Evolutionary conservation across 2,888 invertebrate species (phyloP).

Genomic region (Subacronicta megacephala): DNA sequence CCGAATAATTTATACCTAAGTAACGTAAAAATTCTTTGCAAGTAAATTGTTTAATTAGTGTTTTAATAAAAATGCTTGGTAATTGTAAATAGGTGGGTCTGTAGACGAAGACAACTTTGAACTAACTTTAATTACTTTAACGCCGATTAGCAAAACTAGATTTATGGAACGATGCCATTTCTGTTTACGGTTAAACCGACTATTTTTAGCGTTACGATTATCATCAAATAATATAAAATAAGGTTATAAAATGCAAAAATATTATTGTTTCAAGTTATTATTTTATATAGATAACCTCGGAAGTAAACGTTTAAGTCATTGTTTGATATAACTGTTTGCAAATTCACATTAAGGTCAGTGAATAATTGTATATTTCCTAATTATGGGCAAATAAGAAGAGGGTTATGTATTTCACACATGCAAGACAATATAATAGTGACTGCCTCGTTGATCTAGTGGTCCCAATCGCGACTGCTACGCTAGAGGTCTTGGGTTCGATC

Average conservation of each 20-base stretch:
- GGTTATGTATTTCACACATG: background rate
- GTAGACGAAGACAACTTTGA: too few relatives aligned
- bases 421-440: too few relatives aligned
- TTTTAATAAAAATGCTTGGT: too few relatives aligned
- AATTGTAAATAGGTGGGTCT: too few relatives aligned
- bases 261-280: slow-evolving; percentile 25
- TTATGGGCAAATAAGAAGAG: background rate
- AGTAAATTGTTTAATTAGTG: too few relatives aligned
- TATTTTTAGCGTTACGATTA: background rate
- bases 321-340: slow-evolving; percentile 29
- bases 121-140: too few relatives aligned
- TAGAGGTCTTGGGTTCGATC: too few relatives aligned
- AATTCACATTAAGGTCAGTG: slow-evolving; percentile 22
- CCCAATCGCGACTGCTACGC: too few relatives aligned
- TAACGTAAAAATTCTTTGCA: too few relatives aligned
- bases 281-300: slow-evolving; percentile 38
- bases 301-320: slow-evolving; percentile 31
- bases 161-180: background rate
- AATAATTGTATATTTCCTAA: slow-evolving; percentile 1
- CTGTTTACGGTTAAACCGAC: background rate
- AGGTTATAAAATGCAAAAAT: slow-evolving; percentile 21
- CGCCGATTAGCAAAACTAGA: too few relatives aligned
- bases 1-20: too few relatives aligned
- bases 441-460: too few relatives aligned
- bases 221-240: slow-evolving; percentile 12